Percentiles rank a stretch among this genome's conserved stretches.
Conservation (phyloP, 1,140 invertebrate genomes). For the Musca vetustissima region DNA sequence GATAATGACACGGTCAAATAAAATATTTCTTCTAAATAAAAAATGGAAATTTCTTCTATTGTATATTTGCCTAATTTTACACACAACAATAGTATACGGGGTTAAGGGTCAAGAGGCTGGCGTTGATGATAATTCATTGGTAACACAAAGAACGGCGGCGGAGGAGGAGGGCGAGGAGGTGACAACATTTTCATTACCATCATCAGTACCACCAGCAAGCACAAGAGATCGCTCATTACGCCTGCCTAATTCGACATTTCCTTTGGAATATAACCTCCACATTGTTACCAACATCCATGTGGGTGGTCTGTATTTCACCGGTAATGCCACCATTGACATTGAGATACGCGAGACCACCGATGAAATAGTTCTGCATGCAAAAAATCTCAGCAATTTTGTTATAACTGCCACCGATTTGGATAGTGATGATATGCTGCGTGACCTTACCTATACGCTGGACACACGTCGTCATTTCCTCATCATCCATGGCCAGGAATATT, state of each 20-base stretch:
- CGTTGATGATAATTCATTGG: background rate
- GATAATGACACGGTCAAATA: too few relatives aligned
- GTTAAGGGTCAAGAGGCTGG: too few relatives aligned
- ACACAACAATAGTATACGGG: too few relatives aligned
- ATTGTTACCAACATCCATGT: slow-evolving; percentile 64
- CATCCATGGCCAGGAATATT: slow-evolving; percentile 43
- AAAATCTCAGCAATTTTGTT: slow-evolving; percentile 45
- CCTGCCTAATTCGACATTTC: slow-evolving; percentile 62
- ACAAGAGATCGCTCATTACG: slow-evolving; percentile 50
- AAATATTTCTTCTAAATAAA: too few relatives aligned
- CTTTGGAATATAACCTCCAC: slow-evolving; percentile 66
- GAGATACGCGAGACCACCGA: slow-evolving; percentile 50
- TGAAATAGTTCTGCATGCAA: slow-evolving; percentile 59
- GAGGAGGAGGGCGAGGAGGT: background rate
- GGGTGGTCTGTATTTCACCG: slow-evolving; percentile 59
- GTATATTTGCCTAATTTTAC: too few relatives aligned
- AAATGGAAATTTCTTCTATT: too few relatives aligned
- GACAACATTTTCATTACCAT: background rate
- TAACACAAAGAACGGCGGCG: too few relatives aligned
- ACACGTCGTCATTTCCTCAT: slow-evolving; percentile 34
- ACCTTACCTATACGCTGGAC: slow-evolving; percentile 39
- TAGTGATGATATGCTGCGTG: slow-evolving; percentile 32
- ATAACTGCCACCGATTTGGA: slow-evolving; percentile 37
- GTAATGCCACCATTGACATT: slow-evolving; percentile 63
- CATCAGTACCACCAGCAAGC: background rate